Evolutionary conservation across 2,113 vertebrate species (phyloP), one percentile per base, ranked within the genome.

Genomic region (Pimephales promelas): DNA sequence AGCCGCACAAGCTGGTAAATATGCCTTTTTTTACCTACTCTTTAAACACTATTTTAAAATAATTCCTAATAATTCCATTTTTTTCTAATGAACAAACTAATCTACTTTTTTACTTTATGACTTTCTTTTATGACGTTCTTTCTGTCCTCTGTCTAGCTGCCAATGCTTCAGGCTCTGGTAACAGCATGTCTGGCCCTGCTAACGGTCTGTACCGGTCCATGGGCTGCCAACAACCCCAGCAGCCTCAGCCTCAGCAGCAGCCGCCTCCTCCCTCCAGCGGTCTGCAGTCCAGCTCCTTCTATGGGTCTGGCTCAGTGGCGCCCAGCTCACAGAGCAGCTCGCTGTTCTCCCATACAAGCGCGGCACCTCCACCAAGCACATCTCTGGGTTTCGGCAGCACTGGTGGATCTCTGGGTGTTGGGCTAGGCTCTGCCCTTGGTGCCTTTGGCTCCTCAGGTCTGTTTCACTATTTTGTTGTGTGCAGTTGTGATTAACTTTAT

Each of bases 391-490:
- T 99, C 22, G 96, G 96, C 92, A 96, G 93, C 80, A 93, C 95
- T 88, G 98, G 97, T 40, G 96, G 98, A 83, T 99, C 98, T 61
- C 95, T 99, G 0, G 98, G 98, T 1, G 97, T 98, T 90, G 96
- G 97, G 0, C 93, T 99, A 77, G 97, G 98, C 77, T 98, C 98
- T 49, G 97, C 97, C 0, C 96, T 99, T 80, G 97, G 97, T 86
- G 98, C 97, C 31, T 99, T 99, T 75, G 98, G 98, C 88, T 98
- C 98, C 1, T 97, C 97, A 95, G 98, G 98, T 99, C 91, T 89
- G 93, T 87, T 81, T 13, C 18, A n/a, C 28, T 34, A 22, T 71
- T 71, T 70, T 0, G 28, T 66, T 36, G 28, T 31, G 31, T 36
- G 8, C 8, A 68, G 20, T 22, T n/a, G 18, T 22, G 64, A 66